These are phyloP conservation scores for Ancistrus triradiatus DNA, from an alignment of 2,113 vertebrate genomes.

Conservation along the genomic window DNA sequence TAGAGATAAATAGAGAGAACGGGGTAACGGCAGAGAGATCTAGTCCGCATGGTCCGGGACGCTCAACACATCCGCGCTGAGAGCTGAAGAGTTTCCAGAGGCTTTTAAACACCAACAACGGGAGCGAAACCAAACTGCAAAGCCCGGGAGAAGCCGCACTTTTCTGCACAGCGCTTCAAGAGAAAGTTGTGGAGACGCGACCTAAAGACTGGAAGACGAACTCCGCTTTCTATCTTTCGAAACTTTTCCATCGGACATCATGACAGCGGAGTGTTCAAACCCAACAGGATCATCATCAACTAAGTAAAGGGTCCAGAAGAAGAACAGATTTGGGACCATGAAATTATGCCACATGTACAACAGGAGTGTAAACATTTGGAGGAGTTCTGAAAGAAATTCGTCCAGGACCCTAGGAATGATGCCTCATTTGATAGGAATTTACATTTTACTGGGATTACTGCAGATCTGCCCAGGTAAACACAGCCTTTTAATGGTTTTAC, in stretches of 20 bases:
- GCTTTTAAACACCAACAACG: neutral
- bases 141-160: neutral
- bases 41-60: neutral
- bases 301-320: neutral
- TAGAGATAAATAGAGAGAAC: neutral
- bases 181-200: conserved; percentile 5
- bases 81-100: neutral
- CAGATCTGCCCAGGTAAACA: conserved; percentile 63
- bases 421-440: conserved; percentile 55
- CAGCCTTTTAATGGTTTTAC: no score
- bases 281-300: neutral
- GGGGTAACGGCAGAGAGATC: neutral
- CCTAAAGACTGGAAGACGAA: no score
- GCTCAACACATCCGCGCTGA: conserved; percentile 2
- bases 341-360: conserved; percentile 34
- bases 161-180: neutral
- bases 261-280: neutral
- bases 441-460: conserved; percentile 55
- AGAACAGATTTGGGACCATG: neutral
- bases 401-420: conserved; percentile 56
- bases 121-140: neutral
- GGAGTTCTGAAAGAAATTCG: conserved; percentile 52
- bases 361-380: conserved; percentile 11
- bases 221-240: neutral
- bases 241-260: conserved; percentile 12